Evolutionary conservation across 1,140 invertebrate genomes (phyloP), one percentile per base, ranked within the genome.

Genomic region (Copidosoma floridanum): DNA sequence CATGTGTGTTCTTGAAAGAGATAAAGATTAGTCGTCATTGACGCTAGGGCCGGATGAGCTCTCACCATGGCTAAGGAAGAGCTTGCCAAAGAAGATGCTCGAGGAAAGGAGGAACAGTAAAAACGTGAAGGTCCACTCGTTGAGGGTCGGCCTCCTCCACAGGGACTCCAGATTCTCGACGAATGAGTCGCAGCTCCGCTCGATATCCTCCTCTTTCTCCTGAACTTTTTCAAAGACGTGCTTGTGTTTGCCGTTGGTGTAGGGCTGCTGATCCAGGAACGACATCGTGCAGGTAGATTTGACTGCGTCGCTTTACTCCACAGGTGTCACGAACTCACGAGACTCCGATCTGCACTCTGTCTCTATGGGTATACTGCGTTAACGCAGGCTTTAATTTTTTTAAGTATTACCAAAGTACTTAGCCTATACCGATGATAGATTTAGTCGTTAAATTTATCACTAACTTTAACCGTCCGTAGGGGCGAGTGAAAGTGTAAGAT

Each of bases 1-100:
- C 7, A 41, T 29, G 24, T 47, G 11, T n/a, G n/a, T 38, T 37
- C 18, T 6, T 27, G 10, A 37, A 14, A 50, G 8, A 23, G 12
- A 18, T n/a, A 16, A 40, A 24, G 16, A 40, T 40, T 26, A 40
- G 37, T 20, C 29, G 38, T 26, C 12, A 38, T 27, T 12, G 8
- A 55, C 27, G 23, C n/a, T 43, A 43, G 21, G 4, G 12, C 50
- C 10, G n/a, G 43, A 18, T 41, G 0, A 35, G n/a, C n/a, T n/a
- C 69, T 72, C 55, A 76, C 74, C 71, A 32, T 73, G 68, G 63
- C 71, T 71, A 0, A 67, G 16, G 32, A 62, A 68, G 7, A 75
- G 40, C 61, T 76, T 76, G 7, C 60, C 67, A 40, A 71, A 24
- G 7, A 75, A 59, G 12, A 76, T 70, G 6, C 63, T 51, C 7